These are phyloP conservation scores for Ctenopoma kingsleyae DNA, from an alignment of 2,797 vertebrate species.

Conservation along the genomic window DNA sequence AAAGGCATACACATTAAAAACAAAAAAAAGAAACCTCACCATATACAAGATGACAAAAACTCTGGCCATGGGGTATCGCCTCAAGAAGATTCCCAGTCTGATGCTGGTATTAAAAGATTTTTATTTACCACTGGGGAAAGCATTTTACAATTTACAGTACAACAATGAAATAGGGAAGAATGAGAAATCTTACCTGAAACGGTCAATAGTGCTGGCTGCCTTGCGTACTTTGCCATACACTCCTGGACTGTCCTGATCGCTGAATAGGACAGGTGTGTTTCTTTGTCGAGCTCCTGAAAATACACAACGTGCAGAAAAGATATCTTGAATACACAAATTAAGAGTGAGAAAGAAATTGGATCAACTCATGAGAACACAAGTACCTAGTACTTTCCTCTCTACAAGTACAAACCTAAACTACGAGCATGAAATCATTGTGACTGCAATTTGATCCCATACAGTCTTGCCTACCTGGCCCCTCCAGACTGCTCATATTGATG, in stretches of 20 bases:
- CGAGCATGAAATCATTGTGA: too few relatives aligned
- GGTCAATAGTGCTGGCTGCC: slow-evolving; percentile 95
- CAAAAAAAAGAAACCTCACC: too few relatives aligned
- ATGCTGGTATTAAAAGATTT: slow-evolving; percentile 85
- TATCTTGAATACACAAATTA: neutral
- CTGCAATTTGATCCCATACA: too few relatives aligned
- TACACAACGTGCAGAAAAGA: neutral
- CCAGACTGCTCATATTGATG: slow-evolving; percentile 92
- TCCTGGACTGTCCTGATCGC: slow-evolving; percentile 86
- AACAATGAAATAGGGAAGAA: neutral
- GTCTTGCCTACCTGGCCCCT: slow-evolving; percentile 83
- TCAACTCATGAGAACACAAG: neutral
- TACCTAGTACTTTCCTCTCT: too few relatives aligned
- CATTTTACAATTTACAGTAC: neutral
- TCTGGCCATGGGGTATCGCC: slow-evolving; percentile 94
- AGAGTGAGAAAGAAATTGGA: neutral
- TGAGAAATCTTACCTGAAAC: slow-evolving; percentile 89
- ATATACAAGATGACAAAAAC: slow-evolving; percentile 98
- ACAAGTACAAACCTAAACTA: too few relatives aligned
- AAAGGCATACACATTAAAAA: rapidly evolving
- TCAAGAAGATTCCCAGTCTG: slow-evolving; percentile 95
- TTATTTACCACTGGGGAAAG: neutral
- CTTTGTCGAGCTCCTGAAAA: slow-evolving; percentile 89
- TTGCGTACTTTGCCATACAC: slow-evolving; percentile 95
- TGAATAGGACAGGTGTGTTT: slow-evolving; percentile 92